Evolutionary conservation across 2,113 vertebrate genomes (phyloP), one percentile per base, ranked within the genome.

Genomic region (Psittacara wagleri): DNA sequence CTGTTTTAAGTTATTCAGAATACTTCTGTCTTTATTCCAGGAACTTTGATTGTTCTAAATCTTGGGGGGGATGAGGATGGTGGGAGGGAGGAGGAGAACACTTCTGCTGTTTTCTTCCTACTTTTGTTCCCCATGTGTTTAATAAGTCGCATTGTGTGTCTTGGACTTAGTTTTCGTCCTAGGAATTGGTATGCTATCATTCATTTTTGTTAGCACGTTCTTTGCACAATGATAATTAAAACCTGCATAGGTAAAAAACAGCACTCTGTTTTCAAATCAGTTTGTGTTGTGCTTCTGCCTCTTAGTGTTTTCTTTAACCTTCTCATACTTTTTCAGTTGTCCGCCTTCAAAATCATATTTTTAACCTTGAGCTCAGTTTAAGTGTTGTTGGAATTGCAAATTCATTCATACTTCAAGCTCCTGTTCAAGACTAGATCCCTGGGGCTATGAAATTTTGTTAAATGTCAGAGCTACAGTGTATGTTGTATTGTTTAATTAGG

Each of bases 401-500:
- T 96, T 90, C 63, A 86, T 92, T 95, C 59, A 35, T 77, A 90
- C 92, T 91, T 96, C 76, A 82, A 78, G 66, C 55, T 90, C 69
- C n/a, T 80, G 35, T 77, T 94, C 75, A 66, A 89, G 77, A 79
- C 72, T 81, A 74, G 11, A 4, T 91, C 92, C 73, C 75, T 51
- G 74, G 64, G 75, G 95, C 75, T 44, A 41, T 88, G 55, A 85
- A 92, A 83, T 95, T 75, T 83, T 92, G 81, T 95, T 95, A 91
- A 95, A 95, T 96, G 94, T 88, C 95, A 95, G 66, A 92, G 66
- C 72, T 95, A 17, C 35, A 77, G 59, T 93, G 89, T 91, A 66
- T 79, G 48, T 67, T 93, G 41, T 69, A 49, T 77, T 94, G 73
- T 90, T 88, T 95, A 91, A 93, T 97, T 96, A 91, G 85, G 39